Base-by-base conservation (phyloP, 2,113 vertebrate species). In the Dicrurus megarhynchus region DNA sequence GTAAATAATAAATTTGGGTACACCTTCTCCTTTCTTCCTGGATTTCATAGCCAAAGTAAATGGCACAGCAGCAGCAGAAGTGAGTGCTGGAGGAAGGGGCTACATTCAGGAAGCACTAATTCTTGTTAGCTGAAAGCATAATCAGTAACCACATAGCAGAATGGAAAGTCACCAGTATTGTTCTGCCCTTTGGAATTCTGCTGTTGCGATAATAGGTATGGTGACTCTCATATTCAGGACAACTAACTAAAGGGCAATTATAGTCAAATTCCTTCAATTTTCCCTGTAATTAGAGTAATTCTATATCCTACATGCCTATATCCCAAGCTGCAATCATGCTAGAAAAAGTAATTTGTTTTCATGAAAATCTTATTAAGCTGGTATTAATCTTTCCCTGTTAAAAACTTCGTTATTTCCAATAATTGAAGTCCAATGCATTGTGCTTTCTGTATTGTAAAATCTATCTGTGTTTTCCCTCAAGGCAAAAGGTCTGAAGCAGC, bases 271-370 rank as follows among this genome's bases (percentile, higher is more conserved):
- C 79, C 35, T 84, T 84, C 42, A n/a, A 67, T 44, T 93, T 95
- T 90, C 35, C 52, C 47, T 77, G 33, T 84, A 92, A 88, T 94
- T 84, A 64, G 16, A 64, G 15, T 81, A 78, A 92, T 89, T 94
- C 70, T 68, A 42, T 74, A 64, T 44, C 56, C 19, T 68, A 79
- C 56, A 60, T 63, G 42, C 42, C 39, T 85, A 39, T 79, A 57
- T 89, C 24, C 23, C n/a, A 92, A 85, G 52, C 59, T 69, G 75
- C 3, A 13, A 87, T 63, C 16, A 22, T 87, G 32, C 13, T 89
- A 68, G 57, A 70, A 81, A 83, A 90, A 74, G 13, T 49, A 73
- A 77, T 93, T 80, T 93, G 26, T 92, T 94, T 94, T 64, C n/a
- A 57, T 57, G 41, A 91, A 89, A 80, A 85, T 59, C 77, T 52